Evolutionary conservation across 2,113 vertebrate genomes (phyloP), one percentile per base, ranked within the genome.

Genomic region (Pollachius pollachius): DNA sequence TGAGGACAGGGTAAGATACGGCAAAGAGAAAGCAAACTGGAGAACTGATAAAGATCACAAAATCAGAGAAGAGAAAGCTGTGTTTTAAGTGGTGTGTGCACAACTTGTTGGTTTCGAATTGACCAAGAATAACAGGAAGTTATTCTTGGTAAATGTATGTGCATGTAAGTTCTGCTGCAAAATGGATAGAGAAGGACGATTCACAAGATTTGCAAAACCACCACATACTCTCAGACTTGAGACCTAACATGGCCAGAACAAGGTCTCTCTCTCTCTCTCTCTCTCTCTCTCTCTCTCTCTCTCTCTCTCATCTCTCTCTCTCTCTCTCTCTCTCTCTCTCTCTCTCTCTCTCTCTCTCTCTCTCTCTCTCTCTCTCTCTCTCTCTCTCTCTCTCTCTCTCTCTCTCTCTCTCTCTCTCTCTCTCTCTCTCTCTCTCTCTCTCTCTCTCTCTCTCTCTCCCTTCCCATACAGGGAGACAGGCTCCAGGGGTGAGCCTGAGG

Each of bases 401-500:
- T 54, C 64, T 34, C 48, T 30, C 30, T 30, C 30, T 30, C 30
- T 30, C 30, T 30, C 30, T 30, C 27, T 27, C 27, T 27, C 27
- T 27, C 27, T 27, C 27, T 27, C 27, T 27, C 27, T 27, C 27
- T 27, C 11, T 27, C 56, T 60, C 3, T 23, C 54, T 67, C 41
- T 5, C 34, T 65, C 72, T 61, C 11, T 34, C 57, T 70, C 21
- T 18, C 1, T 17, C 7, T 70, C 54, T 15, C n/a, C 80, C 80
- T 57, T 30, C 30, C 30, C 72, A 66, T 69, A 75, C 64, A 85
- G 69, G 34, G n/a, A 81, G 75, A 77, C 66, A 61, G 68, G 76
- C 67, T 71, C 82, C 81, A 87, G 76, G 15, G 74, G 85, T 13
- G 54, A 85, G 84, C 89, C 88, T 23, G 21, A 23, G 21, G 21